Evolutionary conservation across 1,140 invertebrate genomes (phyloP).

Genomic region (Drosophila watanabei): DNA sequence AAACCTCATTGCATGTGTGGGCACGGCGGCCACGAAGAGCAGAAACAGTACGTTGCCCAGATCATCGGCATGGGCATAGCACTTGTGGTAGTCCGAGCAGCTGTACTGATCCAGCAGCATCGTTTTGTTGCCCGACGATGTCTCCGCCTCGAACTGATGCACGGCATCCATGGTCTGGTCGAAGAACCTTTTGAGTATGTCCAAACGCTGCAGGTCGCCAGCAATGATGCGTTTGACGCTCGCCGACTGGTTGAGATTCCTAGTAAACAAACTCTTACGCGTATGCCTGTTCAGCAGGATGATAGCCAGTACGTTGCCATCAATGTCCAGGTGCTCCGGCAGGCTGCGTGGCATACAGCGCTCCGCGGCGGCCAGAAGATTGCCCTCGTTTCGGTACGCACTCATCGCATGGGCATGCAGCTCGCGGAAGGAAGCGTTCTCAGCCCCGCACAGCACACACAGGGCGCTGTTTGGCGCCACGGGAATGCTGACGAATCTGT

Average conservation of each 20-base stretch:
- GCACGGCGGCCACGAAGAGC: constrained; percentile 73
- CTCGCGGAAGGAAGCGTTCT: constrained; percentile 71
- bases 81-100: constrained; percentile 80
- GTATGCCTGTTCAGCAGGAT: constrained; percentile 66
- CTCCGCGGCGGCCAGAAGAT: constrained; percentile 60
- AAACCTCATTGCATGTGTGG: constrained; percentile 77
- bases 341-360: constrained; percentile 70
- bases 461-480: constrained; percentile 61
- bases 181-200: constrained; percentile 74
- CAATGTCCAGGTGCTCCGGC: constrained; percentile 73
- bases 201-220: constrained; percentile 71
- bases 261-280: constrained; percentile 68
- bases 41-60: constrained; percentile 67
- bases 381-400: constrained; percentile 62
- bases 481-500: constrained; percentile 76
- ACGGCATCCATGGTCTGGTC: constrained; percentile 72
- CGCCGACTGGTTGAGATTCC: constrained; percentile 69
- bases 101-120: constrained; percentile 71
- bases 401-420: constrained; percentile 67
- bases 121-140: constrained; percentile 19
- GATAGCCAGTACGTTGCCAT: constrained; percentile 70
- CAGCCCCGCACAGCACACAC: constrained; percentile 75
- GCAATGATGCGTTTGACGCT: constrained; percentile 70
- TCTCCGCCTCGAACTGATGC: constrained; percentile 37
- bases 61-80: constrained; percentile 70